A percentile compares a stretch with the other conserved stretches of the same genome.
Conservation (phyloP, 2,113 vertebrate genomes). For the Phyllopteryx taeniolatus region DNA sequence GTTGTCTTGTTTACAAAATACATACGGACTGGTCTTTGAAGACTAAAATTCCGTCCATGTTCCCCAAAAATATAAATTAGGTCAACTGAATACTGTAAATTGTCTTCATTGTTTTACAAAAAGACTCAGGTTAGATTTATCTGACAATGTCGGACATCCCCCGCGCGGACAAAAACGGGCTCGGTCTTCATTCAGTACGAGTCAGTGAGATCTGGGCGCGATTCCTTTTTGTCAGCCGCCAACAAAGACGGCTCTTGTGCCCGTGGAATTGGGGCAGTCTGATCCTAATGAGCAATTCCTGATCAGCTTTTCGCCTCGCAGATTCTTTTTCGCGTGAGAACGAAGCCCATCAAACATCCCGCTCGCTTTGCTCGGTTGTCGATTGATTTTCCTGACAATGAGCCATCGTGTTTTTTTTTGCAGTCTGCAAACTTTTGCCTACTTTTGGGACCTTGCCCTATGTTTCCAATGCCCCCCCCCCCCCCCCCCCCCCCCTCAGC, state of each 20-base stretch:
- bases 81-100: background rate
- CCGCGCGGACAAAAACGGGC: background rate
- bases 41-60: too few relatives aligned
- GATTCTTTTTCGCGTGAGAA: conserved; percentile 16
- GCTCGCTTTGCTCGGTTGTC: conserved; percentile 32
- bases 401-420: conserved; percentile 35
- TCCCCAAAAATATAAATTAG: background rate
- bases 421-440: background rate
- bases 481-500: too few relatives aligned
- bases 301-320: conserved; percentile 47
- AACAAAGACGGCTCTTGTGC: conserved; percentile 69
- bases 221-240: conserved; percentile 58
- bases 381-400: conserved; percentile 24
- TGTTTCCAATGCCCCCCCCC: background rate
- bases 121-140: background rate
- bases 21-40: too few relatives aligned
- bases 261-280: conserved; percentile 67
- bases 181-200: background rate
- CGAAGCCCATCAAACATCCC: background rate
- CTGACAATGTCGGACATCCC: background rate
- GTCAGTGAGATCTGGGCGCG: conserved; percentile 41
- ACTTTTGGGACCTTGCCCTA: background rate
- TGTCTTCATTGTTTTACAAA: background rate
- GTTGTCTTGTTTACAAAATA: too few relatives aligned
- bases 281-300: conserved; percentile 71